Percentiles rank a stretch among this genome's conserved stretches.
Conservation (phyloP, 2,797 vertebrate genomes). For the Gambusia yucatana region DNA sequence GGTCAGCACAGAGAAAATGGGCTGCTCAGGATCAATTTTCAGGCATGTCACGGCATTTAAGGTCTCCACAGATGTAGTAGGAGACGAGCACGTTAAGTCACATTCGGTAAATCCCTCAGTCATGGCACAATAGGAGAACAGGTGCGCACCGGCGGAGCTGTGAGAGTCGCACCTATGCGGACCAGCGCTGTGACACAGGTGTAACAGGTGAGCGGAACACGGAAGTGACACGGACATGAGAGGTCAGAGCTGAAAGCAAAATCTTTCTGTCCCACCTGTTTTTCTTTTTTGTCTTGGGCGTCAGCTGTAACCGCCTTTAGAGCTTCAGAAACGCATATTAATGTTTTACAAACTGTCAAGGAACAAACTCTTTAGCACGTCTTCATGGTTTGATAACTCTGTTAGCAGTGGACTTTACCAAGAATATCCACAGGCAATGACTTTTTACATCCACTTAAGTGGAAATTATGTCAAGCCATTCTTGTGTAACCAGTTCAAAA, state of each 20-base stretch:
- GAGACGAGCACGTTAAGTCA: conserved; percentile 54
- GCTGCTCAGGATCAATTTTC: conserved; percentile 44
- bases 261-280: conserved; percentile 17
- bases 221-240: conserved; percentile 73
- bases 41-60: neutral
- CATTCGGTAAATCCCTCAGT: conserved; percentile 59
- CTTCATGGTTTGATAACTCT: neutral
- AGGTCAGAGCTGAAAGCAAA: conserved; percentile 56
- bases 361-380: neutral
- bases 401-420: neutral
- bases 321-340: neutral
- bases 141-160: conserved; percentile 61
- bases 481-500: neutral
- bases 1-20: conserved; percentile 57
- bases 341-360: neutral
- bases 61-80: conserved; percentile 29
- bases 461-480: neutral
- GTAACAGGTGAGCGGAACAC: conserved; percentile 78
- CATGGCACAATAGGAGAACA: conserved; percentile 68
- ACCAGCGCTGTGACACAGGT: conserved; percentile 74
- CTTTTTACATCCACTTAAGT: neutral
- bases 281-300: conserved; percentile 25
- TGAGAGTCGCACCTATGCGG: conserved; percentile 8
- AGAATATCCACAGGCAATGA: neutral
- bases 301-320: conserved; percentile 12